Base-by-base conservation (phyloP, 2,797 vertebrate species). In the Gallinago nigripennis region DNA sequence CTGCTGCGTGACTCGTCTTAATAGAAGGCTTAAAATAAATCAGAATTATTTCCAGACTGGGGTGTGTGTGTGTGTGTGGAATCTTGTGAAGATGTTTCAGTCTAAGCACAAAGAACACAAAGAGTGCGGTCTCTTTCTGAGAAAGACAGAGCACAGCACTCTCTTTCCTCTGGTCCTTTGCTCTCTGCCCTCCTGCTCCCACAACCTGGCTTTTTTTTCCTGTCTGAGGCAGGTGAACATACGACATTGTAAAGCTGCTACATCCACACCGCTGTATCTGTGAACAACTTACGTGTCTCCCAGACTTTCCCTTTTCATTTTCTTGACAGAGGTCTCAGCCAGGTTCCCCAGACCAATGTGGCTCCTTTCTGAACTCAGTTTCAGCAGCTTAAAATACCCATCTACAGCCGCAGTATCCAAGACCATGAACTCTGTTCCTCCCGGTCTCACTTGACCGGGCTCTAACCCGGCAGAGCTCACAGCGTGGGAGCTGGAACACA, bases 1-100 rank as follows among this genome's bases (percentile, higher is more conserved):
- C 84, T 28, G 86, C 94, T 88, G 78, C 37, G 35, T 88, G 88
- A 91, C 94, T 94, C 71, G 78, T 88, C 90, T 70, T 93, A 77
- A 95, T 68, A 94, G 81, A 89, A 68, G 45, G 63, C 79, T 95
- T 70, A 93, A 96, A 96, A 96, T 96, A 94, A 94, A 95, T 84
- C 92, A 95, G 92, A 94, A 95, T 96, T 95, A 95, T 95, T 96
- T 96, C 86, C 86, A 95, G 91, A 97, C 96, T 95, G 37, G 37
- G 37, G 37, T 5, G 37, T 11, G 10, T 35, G 35, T 35, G 37
- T 11, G 37, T 5, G 37, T 37, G 37, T 37, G 37, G 82, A 83
- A 28, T 23, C 88, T 68, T 68, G 85, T 90, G 78, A 82, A 94
- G 82, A 85, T 50, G 75, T 57, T 96, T 94, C 92, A 92, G 77